Base-by-base conservation (phyloP, 2,113 vertebrate species). In the Camelus dromedarius region DNA sequence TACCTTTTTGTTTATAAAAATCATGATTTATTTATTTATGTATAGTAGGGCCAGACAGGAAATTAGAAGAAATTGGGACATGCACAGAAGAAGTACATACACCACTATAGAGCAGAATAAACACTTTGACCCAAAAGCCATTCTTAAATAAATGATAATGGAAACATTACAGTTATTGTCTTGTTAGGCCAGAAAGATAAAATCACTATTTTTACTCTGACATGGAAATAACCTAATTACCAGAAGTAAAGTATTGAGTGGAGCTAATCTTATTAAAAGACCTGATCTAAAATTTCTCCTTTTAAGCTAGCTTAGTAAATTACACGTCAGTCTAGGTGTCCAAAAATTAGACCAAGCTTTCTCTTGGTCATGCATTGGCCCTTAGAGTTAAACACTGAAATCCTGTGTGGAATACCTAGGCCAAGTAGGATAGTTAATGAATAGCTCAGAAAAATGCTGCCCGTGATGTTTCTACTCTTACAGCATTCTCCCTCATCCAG, bases 1-100 rank as follows among this genome's bases (percentile, higher is more conserved):
- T 56, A 80, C 24, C 54, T 87, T 54, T 67, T 11, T 86, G 54
- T 42, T 93, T 77, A 1, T 48, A 91, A 75, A 91, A 91, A 64
- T 38, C 1, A 42, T 32, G 58, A 62, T 64, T 42, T 28, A 60
- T 75, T 75, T 70, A 64, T 69, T 76, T 83, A 52, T 58, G 35
- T 18, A 69, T 69, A 64, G 1, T 30, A 24, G 5, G 2, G 0
- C 8, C 16, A 46, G 28, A 66, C 16, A 70, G 22, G 1, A 72
- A 96, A 93, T 66, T 58, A 54, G n/a, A 89, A 54, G 64, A 89
- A 91, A 56, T 52, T 89, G 46, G 8, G 15, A 79, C 30, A 67
- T 6, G 46, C 56, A 24, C 7, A 93, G 15, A 85, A 24, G 79
- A 88, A n/a, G 13, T 3, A 79, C 16, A 64, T 89, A 20, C 0